Evolutionary conservation across 2,113 vertebrate genomes (phyloP).

Genomic region (Aspidoscelis tigris): DNA sequence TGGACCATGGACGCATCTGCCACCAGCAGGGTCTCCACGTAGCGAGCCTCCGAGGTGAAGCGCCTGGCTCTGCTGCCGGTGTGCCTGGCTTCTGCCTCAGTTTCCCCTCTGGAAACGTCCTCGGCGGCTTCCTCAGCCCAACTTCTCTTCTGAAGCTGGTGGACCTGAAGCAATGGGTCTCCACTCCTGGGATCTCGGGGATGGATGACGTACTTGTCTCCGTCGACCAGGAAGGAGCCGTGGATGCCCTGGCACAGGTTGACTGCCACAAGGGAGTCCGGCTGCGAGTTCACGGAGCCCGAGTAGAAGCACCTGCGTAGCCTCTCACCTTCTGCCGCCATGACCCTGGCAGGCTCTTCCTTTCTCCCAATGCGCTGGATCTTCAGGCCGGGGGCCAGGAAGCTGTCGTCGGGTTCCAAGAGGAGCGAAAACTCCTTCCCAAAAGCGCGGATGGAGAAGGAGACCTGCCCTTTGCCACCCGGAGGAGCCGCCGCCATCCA

Average conservation of each 20-base stretch:
- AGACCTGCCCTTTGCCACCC: constrained; percentile 59
- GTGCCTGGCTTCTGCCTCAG: neutral
- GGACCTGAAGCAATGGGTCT: constrained; percentile 56
- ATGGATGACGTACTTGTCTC: constrained; percentile 81
- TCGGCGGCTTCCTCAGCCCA: neutral
- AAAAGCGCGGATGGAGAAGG: constrained; percentile 78
- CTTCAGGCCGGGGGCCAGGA: constrained; percentile 80
- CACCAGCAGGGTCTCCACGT: constrained; percentile 89
- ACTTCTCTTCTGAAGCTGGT: constrained; percentile 51
- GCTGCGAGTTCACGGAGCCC: constrained; percentile 76
- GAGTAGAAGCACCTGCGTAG: constrained; percentile 84
- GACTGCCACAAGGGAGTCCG: constrained; percentile 80
- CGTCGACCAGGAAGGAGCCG: constrained; percentile 82
- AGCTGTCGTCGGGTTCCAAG: constrained; percentile 82
- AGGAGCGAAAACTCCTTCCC: constrained; percentile 78
- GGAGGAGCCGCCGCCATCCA: constrained; percentile 40
- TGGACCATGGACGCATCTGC: constrained; percentile 86
- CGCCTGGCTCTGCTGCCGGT: constrained; percentile 67
- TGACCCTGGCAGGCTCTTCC: accelerated
- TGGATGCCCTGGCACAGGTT: constrained; percentile 85
- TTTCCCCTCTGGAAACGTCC: neutral
- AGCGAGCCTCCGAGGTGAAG: constrained; percentile 88
- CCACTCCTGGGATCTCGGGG: constrained; percentile 63
- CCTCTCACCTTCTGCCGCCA: neutral
- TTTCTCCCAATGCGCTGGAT: constrained; percentile 73